Conservation (phyloP, 2,113 vertebrate genomes). For the Passer montanus region DNA sequence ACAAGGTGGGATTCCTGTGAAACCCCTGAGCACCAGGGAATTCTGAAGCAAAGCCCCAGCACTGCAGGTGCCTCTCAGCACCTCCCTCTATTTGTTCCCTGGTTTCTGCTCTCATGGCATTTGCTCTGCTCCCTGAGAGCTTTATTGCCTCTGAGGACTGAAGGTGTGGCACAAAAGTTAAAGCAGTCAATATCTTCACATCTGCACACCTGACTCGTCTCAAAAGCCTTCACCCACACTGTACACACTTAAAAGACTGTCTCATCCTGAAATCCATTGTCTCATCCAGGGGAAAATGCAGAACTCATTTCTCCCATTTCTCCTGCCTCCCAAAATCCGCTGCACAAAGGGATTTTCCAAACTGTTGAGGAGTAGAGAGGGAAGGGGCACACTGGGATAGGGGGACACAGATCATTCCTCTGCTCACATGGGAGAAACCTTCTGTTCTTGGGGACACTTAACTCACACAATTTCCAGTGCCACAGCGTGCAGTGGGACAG, state of each 20-base stretch:
- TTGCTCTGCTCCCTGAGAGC: neutral
- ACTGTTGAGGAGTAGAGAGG: neutral
- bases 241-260: accelerated
- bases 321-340: neutral
- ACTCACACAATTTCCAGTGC: neutral
- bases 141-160: neutral
- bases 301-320: neutral
- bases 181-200: neutral
- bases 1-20: neutral
- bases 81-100: neutral
- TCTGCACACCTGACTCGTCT: neutral
- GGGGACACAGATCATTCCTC: neutral
- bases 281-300: neutral
- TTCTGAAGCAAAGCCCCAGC: neutral
- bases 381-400: neutral
- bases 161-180: neutral
- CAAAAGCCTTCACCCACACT: neutral
- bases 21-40: neutral
- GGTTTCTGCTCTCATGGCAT: neutral
- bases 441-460: neutral
- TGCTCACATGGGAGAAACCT: neutral
- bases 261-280: neutral
- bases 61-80: neutral
- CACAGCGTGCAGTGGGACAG: neutral
- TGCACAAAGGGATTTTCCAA: neutral